Evolutionary conservation across 2,888 invertebrate species (phyloP), one percentile per base, ranked within the genome.

Genomic region (Sycophila texana): DNA sequence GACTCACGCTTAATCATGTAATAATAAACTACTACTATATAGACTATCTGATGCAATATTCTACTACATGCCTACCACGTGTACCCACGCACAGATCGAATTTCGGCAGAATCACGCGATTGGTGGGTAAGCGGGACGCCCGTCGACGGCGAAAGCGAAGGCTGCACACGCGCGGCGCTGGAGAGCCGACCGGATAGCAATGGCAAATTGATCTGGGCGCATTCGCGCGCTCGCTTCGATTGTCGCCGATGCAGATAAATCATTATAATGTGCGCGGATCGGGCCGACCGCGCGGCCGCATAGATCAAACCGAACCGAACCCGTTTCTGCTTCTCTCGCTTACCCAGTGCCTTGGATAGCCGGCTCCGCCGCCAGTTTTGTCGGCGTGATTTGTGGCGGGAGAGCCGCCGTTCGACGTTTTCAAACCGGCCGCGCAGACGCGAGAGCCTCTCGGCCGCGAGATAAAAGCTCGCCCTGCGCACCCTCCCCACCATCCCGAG

Each of bases 341-440:
- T 39, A n/a, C 10, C 39, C 10, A 39, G 39, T 39, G 39, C 39
- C 39, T 39, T 39, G 7, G 39, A 7, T 10, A 7, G 39, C 39
- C 10, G 39, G 39, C 10, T n/a, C 39, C 10, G 7, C 39, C 39
- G 39, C 39, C 7, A 39, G 10, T 39, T 39, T 39, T 7, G 5
- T 49, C 4, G 39, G 67, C 26, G 61, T 76, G 76, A 70, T 70
- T 76, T 76, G 76, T 76, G 57, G 76, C 58, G 18, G 18, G 39
- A 39, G 39, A 58, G n/a, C 65, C 75, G 51, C 39, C 49, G 58
- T 58, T 74, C 66, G 74, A 74, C 55, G 49, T 74, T 66, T 66
- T 61, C 60, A 22, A 39, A 39, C 60, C 39, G 51, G 30, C 39
- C 20, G 71, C 58, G 60, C 20, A 61, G 61, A 26, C n/a, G 49